These are phyloP conservation scores for Podargus strigoides DNA, from an alignment of 2,797 vertebrate species.

Conservation along the genomic window DNA sequence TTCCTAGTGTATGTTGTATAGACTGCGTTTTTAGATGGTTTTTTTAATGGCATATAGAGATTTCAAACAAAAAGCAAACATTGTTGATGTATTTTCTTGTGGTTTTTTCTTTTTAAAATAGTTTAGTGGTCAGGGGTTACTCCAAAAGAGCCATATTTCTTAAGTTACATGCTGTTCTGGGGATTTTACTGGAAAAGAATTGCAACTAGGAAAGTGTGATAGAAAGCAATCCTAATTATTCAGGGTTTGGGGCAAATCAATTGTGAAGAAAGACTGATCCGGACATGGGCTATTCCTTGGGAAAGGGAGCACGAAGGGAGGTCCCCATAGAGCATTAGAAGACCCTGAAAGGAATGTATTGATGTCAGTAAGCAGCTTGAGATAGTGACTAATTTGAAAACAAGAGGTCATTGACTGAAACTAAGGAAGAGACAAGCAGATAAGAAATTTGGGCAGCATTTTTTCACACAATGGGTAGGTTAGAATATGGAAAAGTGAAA, in stretches of 20 bases:
- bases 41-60: neutral
- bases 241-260: constrained; percentile 29
- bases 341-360: constrained; percentile 60
- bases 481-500: constrained; percentile 27
- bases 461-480: constrained; percentile 22
- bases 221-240: constrained; percentile 56
- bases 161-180: neutral
- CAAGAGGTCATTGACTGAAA: constrained; percentile 65
- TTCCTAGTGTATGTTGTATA: neutral
- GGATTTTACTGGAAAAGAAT: neutral
- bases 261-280: constrained; percentile 61
- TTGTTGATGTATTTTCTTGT: neutral
- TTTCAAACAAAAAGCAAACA: neutral
- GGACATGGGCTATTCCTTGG: constrained; percentile 44
- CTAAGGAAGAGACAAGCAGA: constrained; percentile 46
- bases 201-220: neutral
- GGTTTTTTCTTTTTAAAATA: neutral
- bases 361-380: constrained; percentile 67
- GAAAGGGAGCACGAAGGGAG: constrained; percentile 23
- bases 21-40: neutral
- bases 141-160: neutral
- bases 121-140: neutral
- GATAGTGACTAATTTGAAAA: constrained; percentile 70
- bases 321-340: constrained; percentile 1
- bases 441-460: constrained; percentile 21